These are phyloP conservation scores for Athrips mouffetella DNA, from an alignment of 2,888 invertebrate species.

Conservation along the genomic window DNA sequence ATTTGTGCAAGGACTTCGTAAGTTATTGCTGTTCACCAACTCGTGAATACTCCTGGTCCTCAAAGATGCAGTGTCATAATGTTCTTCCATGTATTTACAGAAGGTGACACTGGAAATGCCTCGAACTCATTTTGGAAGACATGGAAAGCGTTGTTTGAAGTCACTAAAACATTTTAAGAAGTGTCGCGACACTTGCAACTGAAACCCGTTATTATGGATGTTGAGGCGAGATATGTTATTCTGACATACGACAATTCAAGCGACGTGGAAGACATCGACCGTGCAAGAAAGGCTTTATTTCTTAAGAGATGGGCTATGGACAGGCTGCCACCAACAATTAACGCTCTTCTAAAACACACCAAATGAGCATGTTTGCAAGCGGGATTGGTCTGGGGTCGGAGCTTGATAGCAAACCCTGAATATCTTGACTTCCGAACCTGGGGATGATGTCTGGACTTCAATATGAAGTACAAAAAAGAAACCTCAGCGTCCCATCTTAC, in stretches of 20 bases:
- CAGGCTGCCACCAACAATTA: conserved; percentile 20
- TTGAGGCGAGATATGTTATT: conserved; percentile 14
- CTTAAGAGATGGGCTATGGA: conserved; percentile 18
- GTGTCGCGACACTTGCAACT: conserved; percentile 5
- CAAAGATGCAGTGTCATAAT: conserved; percentile 18
- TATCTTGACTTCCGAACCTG: conserved; percentile 15
- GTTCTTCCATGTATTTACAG: conserved; percentile 18
- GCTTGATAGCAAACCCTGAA: conserved; percentile 20
- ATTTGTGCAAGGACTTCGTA: background rate
- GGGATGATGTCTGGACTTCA: conserved; percentile 15
- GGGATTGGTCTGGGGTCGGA: conserved; percentile 21
- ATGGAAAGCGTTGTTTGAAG: conserved; percentile 18
- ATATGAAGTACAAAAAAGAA: conserved; percentile 14
- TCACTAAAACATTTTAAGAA: conserved; percentile 14
- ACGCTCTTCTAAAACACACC: conserved; percentile 15
- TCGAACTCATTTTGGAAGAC: conserved; percentile 17
- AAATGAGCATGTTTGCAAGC: conserved; percentile 20
- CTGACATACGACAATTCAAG: conserved; percentile 6
- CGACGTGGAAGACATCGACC: conserved; percentile 6
- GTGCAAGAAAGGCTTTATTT: conserved; percentile 19
- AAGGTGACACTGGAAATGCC: conserved; percentile 18
- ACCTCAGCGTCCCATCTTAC: too few relatives aligned
- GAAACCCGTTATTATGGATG: too few relatives aligned
- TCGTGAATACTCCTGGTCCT: conserved; percentile 17
- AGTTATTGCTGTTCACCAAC: conserved; percentile 17